These are phyloP conservation scores for Pomacea canaliculata DNA, from an alignment of 2,888 invertebrate genomes.

Conservation along the genomic window DNA sequence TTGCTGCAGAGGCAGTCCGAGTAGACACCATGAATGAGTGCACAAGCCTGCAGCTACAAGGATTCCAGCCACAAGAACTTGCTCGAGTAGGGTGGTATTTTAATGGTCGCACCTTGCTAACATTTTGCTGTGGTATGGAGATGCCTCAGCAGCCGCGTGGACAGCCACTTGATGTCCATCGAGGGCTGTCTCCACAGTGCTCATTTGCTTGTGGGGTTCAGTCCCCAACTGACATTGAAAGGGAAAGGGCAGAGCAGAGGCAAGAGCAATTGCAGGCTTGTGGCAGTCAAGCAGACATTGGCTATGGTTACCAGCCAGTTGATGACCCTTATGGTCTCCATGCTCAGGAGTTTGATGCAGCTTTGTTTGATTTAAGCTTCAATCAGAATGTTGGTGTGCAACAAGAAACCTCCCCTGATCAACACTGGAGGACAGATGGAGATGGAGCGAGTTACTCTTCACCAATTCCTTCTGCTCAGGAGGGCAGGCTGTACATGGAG, in stretches of 20 bases:
- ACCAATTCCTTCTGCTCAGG: background rate
- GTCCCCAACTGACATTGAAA: background rate
- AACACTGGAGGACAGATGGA: background rate
- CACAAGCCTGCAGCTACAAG: background rate
- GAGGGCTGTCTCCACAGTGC: conserved; percentile 17
- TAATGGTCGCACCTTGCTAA: conserved; percentile 1
- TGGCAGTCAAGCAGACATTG: background rate
- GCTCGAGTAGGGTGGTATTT: conserved; percentile 19
- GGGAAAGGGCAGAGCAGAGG: background rate
- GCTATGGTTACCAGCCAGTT: conserved; percentile 6
- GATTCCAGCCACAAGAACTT: conserved; percentile 11
- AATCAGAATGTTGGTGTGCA: background rate
- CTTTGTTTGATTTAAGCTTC: too few relatives aligned
- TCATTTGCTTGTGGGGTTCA: background rate
- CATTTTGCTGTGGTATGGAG: conserved; percentile 21
- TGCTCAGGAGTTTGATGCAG: too few relatives aligned
- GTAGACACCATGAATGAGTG: background rate
- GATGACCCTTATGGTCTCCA: background rate
- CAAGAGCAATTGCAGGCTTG: background rate
- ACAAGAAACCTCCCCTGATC: conserved; percentile 6
- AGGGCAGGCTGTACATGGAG: background rate
- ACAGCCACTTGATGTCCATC: conserved; percentile 11
- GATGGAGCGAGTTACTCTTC: background rate
- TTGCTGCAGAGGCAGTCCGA: background rate
- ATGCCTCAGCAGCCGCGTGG: conserved; percentile 8